These are phyloP conservation scores for Rhopalosiphum padi DNA, from an alignment of 1,140 invertebrate genomes.

Conservation along the genomic window DNA sequence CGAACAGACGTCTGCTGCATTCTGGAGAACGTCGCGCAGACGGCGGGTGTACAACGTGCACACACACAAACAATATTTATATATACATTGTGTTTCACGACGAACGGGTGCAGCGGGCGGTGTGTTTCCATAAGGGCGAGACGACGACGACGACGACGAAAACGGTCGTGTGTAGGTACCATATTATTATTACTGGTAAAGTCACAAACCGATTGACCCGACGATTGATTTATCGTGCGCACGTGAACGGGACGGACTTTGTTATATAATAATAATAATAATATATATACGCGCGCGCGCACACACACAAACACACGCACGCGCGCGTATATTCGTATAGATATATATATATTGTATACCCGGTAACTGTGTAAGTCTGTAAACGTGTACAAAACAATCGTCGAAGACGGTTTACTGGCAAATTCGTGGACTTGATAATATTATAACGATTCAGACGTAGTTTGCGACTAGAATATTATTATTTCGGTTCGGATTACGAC, in stretches of 20 bases:
- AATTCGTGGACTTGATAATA: no score
- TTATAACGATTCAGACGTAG: no score
- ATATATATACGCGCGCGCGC: background rate
- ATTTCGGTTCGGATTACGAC: no score
- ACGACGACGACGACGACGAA: background rate
- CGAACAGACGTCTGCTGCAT: background rate
- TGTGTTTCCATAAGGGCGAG: background rate
- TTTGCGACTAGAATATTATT: no score
- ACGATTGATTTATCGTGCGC: constrained; percentile 48
- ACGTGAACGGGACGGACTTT: background rate
- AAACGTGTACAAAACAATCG: background rate
- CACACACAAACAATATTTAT: background rate
- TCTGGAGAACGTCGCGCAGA: background rate
- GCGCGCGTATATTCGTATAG: background rate
- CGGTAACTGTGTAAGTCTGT: background rate
- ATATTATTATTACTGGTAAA: background rate
- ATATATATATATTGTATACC: background rate
- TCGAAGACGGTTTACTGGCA: background rate
- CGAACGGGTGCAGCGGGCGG: background rate
- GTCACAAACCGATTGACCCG: constrained; percentile 32
- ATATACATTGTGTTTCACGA: background rate
- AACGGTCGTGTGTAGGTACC: background rate
- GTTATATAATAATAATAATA: background rate
- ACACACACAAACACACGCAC: background rate
- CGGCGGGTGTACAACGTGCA: background rate